Conservation (phyloP, 1,140 invertebrate genomes). For the Papilio aristodemus region DNA sequence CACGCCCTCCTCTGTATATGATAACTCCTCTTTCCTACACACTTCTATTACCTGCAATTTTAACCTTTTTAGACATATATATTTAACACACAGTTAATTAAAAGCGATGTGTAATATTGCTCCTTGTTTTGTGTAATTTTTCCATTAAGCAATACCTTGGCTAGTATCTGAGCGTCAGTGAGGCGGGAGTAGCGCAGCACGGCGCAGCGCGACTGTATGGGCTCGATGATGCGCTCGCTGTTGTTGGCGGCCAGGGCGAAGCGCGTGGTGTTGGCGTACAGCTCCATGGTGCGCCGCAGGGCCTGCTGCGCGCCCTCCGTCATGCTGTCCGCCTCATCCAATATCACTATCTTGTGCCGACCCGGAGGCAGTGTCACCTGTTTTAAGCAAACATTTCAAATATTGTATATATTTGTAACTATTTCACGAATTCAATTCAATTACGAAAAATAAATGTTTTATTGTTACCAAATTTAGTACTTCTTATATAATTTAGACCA, state of each 20-base stretch:
- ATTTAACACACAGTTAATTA: too few relatives aligned
- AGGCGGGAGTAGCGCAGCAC: constrained; percentile 97
- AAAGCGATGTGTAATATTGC: too few relatives aligned
- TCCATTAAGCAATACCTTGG: constrained; percentile 73
- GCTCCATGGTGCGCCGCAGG: constrained; percentile 98
- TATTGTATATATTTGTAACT: too few relatives aligned
- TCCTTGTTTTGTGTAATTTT: not conserved
- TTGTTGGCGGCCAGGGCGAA: constrained; percentile 99
- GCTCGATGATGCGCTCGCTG: constrained; percentile 99
- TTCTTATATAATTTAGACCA: too few relatives aligned
- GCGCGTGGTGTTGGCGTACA: constrained; percentile 97
- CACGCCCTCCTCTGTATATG: constrained; percentile 95
- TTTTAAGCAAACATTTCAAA: constrained; percentile 1
- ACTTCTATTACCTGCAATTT: constrained; percentile 79
- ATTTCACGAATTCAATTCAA: too few relatives aligned
- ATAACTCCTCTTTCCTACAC: constrained; percentile 83
- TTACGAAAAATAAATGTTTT: too few relatives aligned
- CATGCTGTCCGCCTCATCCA: constrained; percentile 99
- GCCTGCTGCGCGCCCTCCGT: constrained; percentile 99
- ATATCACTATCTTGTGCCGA: constrained; percentile 98
- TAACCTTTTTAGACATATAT: not conserved
- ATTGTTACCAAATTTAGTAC: too few relatives aligned
- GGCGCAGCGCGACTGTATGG: constrained; percentile 99
- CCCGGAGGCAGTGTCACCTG: constrained; percentile 93
- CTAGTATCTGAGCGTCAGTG: constrained; percentile 93